Conservation (phyloP, 1,140 invertebrate genomes). For the Hyles euphorbiae region DNA sequence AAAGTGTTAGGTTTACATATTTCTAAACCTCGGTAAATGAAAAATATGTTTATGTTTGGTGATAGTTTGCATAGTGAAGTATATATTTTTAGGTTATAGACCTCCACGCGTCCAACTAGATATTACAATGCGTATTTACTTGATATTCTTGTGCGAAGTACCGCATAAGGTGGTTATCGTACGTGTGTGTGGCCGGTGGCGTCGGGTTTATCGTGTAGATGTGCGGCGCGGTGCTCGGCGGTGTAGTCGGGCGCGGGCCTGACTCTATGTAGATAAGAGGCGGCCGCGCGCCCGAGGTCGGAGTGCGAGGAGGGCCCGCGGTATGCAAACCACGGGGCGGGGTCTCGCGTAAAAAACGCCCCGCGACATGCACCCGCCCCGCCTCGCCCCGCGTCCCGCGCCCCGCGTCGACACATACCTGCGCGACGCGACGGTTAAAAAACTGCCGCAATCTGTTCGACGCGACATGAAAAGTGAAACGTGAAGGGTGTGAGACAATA, state of each 20-base stretch:
- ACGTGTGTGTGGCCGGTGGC: too few species aligned
- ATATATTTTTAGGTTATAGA: too few species aligned
- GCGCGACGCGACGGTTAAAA: slow-evolving; percentile 25
- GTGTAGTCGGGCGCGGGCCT: slow-evolving; percentile 1
- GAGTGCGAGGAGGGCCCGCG: slow-evolving; percentile 6
- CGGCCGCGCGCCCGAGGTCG: slow-evolving; percentile 10
- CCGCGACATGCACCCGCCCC: slow-evolving; percentile 20
- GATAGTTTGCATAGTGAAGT: too few species aligned
- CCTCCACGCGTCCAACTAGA: too few species aligned
- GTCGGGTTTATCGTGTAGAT: too few species aligned
- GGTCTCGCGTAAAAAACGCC: slow-evolving; percentile 41
- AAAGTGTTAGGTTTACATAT: too few species aligned
- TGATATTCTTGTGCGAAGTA: too few species aligned
- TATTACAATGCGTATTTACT: too few species aligned
- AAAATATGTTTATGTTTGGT: too few species aligned
- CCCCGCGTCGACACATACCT: slow-evolving; percentile 14
- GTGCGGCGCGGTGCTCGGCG: not conserved
- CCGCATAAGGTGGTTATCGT: too few species aligned
- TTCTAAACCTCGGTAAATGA: too few species aligned
- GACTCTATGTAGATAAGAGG: not conserved
- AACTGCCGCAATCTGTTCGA: slow-evolving; percentile 34
- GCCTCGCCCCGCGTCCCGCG: slow-evolving; percentile 18
- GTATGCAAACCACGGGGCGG: slow-evolving; percentile 40
- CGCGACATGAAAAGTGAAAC: slow-evolving; percentile 33
- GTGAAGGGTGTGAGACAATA: slow-evolving; percentile 26